Conservation (phyloP, 2,797 vertebrate genomes). For the Hippocampus kuda region DNA sequence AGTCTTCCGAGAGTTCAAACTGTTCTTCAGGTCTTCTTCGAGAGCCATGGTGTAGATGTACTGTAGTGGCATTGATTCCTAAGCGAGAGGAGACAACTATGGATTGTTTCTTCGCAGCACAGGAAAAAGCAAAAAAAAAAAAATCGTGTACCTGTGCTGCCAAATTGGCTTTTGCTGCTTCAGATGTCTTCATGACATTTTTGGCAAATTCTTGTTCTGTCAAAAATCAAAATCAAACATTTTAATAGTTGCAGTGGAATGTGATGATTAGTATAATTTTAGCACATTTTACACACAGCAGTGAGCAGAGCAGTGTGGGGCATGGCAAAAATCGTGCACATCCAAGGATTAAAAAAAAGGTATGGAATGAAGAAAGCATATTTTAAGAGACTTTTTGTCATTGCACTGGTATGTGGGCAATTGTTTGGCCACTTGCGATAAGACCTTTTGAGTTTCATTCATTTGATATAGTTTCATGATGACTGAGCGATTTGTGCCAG, state of each 20-base stretch:
- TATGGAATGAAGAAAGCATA: no score
- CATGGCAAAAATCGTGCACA: no score
- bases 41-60: constrained; percentile 77
- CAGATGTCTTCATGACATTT: constrained; percentile 74
- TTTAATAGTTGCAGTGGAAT: not conserved
- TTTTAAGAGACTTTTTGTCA: no score
- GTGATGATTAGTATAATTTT: no score
- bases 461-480: no score
- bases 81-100: constrained; percentile 9
- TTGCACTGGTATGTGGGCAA: no score
- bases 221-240: constrained; percentile 16
- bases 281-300: no score
- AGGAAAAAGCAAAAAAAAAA: not conserved
- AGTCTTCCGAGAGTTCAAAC: constrained; percentile 59
- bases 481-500: not conserved
- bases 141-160: constrained; percentile 72
- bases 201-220: constrained; percentile 87
- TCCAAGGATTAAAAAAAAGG: no score
- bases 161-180: constrained; percentile 68
- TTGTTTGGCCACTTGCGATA: no score
- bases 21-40: constrained; percentile 77
- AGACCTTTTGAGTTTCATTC: no score
- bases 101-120: not conserved
- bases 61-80: constrained; percentile 83
- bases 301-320: no score